A percentile compares a stretch with the other conserved stretches of the same genome.
phyloP scores from a whole-genome alignment of 2,113 vertebrate genomes.

The Seriola dumerili region DNA sequence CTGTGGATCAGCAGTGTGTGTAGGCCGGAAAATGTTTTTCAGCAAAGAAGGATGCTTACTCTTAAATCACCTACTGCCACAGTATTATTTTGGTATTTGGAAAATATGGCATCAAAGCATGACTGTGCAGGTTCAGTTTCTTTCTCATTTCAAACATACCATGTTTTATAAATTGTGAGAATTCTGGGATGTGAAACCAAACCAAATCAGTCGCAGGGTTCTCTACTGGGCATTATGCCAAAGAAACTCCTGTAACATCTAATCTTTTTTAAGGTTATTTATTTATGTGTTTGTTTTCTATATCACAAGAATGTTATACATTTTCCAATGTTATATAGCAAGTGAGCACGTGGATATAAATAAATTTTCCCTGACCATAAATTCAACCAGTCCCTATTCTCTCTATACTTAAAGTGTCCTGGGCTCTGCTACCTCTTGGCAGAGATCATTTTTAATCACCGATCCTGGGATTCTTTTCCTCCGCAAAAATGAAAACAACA shows the following conservation, averaged over 20 bases:
- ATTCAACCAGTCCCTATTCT: neutral
- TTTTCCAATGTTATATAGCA: neutral
- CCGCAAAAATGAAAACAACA: neutral
- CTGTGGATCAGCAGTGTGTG: neutral
- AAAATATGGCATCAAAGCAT: neutral
- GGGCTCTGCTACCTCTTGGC: neutral
- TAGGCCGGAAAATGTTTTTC: neutral
- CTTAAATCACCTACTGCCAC: neutral
- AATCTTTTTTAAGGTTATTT: too few species aligned
- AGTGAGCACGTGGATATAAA: neutral
- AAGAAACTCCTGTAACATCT: neutral
- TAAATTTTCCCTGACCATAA: neutral
- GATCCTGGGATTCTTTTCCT: accelerated
- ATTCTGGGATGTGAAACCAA: neutral
- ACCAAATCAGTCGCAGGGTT: neutral
- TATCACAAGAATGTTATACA: neutral
- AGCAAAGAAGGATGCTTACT: neutral
- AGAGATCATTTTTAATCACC: neutral
- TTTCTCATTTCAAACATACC: neutral
- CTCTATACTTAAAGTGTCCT: neutral
- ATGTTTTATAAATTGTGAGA: neutral
- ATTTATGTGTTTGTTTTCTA: neutral
- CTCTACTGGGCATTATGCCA: neutral
- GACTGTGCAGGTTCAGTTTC: neutral
- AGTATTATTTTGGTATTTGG: neutral